Percentiles rank a stretch among this genome's conserved stretches.
Evolutionary conservation across 2,797 vertebrate species (phyloP).

Genomic region (Danio tinwini): DNA sequence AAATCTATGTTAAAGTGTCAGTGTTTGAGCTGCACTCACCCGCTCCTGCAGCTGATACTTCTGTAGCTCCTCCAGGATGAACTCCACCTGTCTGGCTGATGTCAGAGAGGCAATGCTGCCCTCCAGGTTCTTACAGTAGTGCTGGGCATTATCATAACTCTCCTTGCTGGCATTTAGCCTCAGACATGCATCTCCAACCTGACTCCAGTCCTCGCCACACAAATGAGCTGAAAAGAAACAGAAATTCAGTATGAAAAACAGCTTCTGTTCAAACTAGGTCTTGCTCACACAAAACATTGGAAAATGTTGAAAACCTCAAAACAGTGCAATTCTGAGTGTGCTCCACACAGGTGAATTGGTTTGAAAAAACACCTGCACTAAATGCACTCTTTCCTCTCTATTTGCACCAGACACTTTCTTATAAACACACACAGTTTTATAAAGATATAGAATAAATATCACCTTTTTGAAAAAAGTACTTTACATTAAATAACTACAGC

Average conservation of each 20-base stretch:
- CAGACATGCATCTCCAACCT: slow-evolving; percentile 86
- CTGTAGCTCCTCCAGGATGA: slow-evolving; percentile 86
- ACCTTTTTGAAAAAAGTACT: no score
- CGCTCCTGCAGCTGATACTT: slow-evolving; percentile 82
- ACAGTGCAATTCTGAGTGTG: no score
- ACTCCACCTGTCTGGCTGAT: slow-evolving; percentile 84
- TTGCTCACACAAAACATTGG: neutral
- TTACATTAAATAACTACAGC: no score
- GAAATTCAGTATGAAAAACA: neutral
- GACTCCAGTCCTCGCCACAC: slow-evolving; percentile 91
- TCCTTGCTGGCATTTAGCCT: slow-evolving; percentile 84
- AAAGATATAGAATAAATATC: no score
- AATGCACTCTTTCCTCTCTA: no score
- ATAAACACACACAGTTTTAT: no score
- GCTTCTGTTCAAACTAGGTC: neutral
- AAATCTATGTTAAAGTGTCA: neutral
- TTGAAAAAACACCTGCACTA: no score
- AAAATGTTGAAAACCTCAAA: neutral
- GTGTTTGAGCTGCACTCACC: slow-evolving; percentile 45
- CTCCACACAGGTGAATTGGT: no score
- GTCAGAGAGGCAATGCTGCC: slow-evolving; percentile 86
- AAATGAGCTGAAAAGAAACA: slow-evolving; percentile 80
- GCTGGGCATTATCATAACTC: slow-evolving; percentile 85
- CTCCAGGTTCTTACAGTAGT: slow-evolving; percentile 86
- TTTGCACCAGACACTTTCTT: no score